Percentiles rank a stretch among this genome's conserved stretches.
Evolutionary conservation across 1,140 invertebrate genomes (phyloP).

Genomic region (Spodoptera litura): DNA sequence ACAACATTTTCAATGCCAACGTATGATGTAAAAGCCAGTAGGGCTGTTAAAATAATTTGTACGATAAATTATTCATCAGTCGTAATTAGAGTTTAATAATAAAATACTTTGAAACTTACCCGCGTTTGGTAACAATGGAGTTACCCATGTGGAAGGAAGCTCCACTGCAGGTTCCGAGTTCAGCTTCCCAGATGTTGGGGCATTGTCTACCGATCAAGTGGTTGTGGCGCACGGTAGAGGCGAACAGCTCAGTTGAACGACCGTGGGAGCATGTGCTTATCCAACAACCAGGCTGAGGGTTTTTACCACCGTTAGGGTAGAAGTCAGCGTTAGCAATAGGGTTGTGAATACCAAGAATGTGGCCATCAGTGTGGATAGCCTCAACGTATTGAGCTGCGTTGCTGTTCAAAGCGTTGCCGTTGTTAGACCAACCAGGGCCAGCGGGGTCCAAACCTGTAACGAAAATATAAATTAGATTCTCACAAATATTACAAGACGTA

Average conservation of each 20-base stretch:
- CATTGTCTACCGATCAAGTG: slow-evolving; percentile 81
- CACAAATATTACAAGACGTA: too few species aligned
- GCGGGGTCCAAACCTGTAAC: slow-evolving; percentile 88
- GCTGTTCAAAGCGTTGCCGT: slow-evolving; percentile 60
- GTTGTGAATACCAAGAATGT: slow-evolving; percentile 74
- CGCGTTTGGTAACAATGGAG: slow-evolving; percentile 58
- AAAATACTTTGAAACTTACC: slow-evolving; percentile 53
- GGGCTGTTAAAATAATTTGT: not conserved
- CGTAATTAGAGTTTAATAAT: not conserved
- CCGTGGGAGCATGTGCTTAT: slow-evolving; percentile 84
- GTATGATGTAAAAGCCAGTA: not conserved
- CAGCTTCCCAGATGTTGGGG: slow-evolving; percentile 61
- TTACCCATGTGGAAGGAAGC: slow-evolving; percentile 71
- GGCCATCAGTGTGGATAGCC: slow-evolving; percentile 88
- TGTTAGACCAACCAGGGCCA: slow-evolving; percentile 84
- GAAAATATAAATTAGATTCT: too few species aligned
- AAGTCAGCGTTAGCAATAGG: slow-evolving; percentile 84
- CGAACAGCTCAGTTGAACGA: slow-evolving; percentile 85
- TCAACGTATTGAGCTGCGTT: slow-evolving; percentile 87
- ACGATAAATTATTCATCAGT: not conserved
- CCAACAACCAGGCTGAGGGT: slow-evolving; percentile 89
- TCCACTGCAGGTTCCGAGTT: slow-evolving; percentile 61
- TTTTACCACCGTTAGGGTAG: slow-evolving; percentile 87
- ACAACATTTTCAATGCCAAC: too few species aligned
- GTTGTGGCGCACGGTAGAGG: slow-evolving; percentile 82